These are phyloP conservation scores for Scaptomyza polygonia DNA, from an alignment of 2,888 invertebrate genomes.

Conservation along the genomic window DNA sequence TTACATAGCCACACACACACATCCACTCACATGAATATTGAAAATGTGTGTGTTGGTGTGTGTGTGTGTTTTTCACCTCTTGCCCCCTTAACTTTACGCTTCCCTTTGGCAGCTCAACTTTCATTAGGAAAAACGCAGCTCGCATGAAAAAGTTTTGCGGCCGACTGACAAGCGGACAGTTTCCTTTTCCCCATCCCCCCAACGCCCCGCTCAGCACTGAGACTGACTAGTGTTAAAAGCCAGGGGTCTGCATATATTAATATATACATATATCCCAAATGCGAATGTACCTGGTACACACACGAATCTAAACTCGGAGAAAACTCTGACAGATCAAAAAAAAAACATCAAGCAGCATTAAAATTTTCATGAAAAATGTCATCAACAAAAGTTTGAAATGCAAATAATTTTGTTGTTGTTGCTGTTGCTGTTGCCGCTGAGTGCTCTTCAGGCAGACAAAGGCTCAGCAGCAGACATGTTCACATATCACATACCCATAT, in stretches of 20 bases:
- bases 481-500: conserved; percentile 36
- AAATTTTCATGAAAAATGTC: conserved; percentile 81
- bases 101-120: conserved; percentile 50
- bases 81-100: not conserved
- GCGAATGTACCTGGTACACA: conserved; percentile 54
- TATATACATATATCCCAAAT: conserved; percentile 76
- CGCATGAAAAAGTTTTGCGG: conserved; percentile 72
- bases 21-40: conserved; percentile 74
- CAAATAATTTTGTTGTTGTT: conserved; percentile 64
- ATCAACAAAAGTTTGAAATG: conserved; percentile 80
- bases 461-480: conserved; percentile 45
- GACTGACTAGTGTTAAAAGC: conserved; percentile 68
- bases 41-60: conserved; percentile 61
- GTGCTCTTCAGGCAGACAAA: conserved; percentile 73
- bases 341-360: conserved; percentile 60
- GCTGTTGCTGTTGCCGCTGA: conserved; percentile 42
- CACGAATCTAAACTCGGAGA: conserved; percentile 34
- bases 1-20: conserved; percentile 45
- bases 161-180: conserved; percentile 54
- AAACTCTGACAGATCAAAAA: conserved; percentile 10
- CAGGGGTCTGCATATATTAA: conserved; percentile 77
- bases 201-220: conserved; percentile 3
- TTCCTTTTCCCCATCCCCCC: conserved; percentile 1
- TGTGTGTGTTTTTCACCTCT: conserved; percentile 26
- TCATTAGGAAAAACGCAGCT: conserved; percentile 74